A percentile compares a stretch with the other conserved stretches of the same genome.
Evolutionary conservation across 2,888 invertebrate genomes (phyloP).

Genomic region (Lasioglossum leucozonium): DNA sequence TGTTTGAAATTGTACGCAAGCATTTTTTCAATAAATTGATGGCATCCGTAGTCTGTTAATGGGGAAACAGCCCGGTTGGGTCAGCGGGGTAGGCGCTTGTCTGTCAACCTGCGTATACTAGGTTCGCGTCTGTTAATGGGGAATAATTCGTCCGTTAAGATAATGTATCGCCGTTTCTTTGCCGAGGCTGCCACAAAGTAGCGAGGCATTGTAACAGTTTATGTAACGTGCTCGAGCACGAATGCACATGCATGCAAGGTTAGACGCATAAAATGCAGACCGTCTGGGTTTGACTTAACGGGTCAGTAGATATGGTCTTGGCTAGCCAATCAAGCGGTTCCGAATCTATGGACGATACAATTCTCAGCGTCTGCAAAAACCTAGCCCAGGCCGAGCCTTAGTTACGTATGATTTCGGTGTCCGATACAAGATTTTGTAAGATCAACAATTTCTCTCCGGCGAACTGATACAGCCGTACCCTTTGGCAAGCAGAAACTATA

Average conservation of each 20-base stretch:
- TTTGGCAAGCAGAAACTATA: not conserved
- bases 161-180: conserved; percentile 28
- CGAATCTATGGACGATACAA: conserved; percentile 47
- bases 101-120: too few species aligned
- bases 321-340: conserved; percentile 56
- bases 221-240: conserved; percentile 43
- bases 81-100: too few species aligned
- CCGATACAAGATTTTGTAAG: not conserved
- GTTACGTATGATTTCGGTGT: conserved; percentile 16
- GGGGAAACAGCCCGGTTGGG: too few species aligned
- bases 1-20: not conserved
- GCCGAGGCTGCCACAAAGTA: conserved; percentile 25
- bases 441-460: not conserved
- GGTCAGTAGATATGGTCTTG: conserved; percentile 61
- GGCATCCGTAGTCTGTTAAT: not conserved
- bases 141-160: too few species aligned
- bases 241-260: conserved; percentile 50
- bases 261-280: conserved; percentile 61
- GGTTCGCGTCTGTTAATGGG: too few species aligned
- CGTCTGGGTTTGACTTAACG: conserved; percentile 62
- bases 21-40: not conserved
- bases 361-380: conserved; percentile 12
- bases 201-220: conserved; percentile 47
- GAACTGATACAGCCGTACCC: not conserved
- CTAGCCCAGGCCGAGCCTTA: not conserved